phyloP scores from a whole-genome alignment of 2,797 vertebrate genomes.

The Meda fulgida region DNA sequence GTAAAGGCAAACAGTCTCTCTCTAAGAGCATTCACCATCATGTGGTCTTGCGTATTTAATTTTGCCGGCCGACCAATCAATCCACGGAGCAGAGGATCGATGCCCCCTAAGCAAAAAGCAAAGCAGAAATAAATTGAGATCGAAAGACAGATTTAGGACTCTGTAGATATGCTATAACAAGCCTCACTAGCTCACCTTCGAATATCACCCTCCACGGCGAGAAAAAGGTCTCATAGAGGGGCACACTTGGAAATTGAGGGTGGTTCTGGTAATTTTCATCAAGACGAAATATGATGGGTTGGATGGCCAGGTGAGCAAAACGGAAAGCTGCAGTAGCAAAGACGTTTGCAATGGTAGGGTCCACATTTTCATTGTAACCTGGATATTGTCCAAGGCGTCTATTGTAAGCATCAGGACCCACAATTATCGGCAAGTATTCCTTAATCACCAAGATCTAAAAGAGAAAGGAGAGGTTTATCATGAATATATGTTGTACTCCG shows the following conservation, averaged over 20 bases:
- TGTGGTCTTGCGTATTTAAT: slow-evolving; percentile 76
- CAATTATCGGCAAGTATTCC: slow-evolving; percentile 85
- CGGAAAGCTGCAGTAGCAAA: slow-evolving; percentile 88
- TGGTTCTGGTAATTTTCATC: slow-evolving; percentile 72
- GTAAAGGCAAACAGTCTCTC: slow-evolving; percentile 78
- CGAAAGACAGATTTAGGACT: not conserved
- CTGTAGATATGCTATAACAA: not conserved
- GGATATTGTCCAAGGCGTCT: slow-evolving; percentile 75
- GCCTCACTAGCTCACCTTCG: slow-evolving; percentile 75
- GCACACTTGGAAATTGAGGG: slow-evolving; percentile 69
- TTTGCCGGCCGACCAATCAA: slow-evolving; percentile 75
- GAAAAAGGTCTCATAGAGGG: slow-evolving; percentile 81
- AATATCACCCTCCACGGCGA: slow-evolving; percentile 83
- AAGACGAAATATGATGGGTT: slow-evolving; percentile 78
- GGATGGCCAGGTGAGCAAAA: slow-evolving; percentile 86
- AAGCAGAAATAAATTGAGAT: not conserved
- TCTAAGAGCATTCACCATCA: slow-evolving; percentile 77
- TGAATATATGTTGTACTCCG: not conserved
- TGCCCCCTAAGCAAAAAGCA: slow-evolving; percentile 69
- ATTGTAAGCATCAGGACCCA: slow-evolving; percentile 70
- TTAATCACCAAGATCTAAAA: slow-evolving; percentile 85
- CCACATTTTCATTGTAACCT: slow-evolving; percentile 76
- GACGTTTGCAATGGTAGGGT: slow-evolving; percentile 84
- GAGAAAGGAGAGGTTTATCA: slow-evolving; percentile 22
- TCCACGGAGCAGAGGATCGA: slow-evolving; percentile 78